Base-by-base conservation (phyloP, 2,797 vertebrate genomes). In the Oreochromis grahami region DNA sequence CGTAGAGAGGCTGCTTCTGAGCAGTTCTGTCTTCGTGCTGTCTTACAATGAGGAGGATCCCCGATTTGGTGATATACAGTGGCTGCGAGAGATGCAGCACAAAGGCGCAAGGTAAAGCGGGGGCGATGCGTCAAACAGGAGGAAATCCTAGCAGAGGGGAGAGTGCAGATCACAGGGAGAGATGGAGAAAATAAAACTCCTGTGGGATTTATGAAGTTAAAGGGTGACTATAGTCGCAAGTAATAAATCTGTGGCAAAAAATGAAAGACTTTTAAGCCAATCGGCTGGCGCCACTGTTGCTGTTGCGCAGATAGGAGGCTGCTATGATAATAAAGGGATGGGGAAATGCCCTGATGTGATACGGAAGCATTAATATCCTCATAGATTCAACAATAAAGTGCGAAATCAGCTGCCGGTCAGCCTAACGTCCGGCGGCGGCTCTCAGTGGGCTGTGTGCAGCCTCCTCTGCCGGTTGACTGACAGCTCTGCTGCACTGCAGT, bases 401-500 rank as follows among this genome's bases (percentile, higher is more conserved):
- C n/a, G 45, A 32, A 50, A 63, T 4, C 34, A 45, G 55, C 58
- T 24, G 60, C 15, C 72, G 8, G 38, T 80, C 77, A 76, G 77
- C 68, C 45, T 34, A 2, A 6, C 41, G 79, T 70, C 41, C 82
- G 70, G 70, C 48, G 34, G 68, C 24, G 41, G 68, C 41, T 72
- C 34, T 4, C 76, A 13, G 72, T 55, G 76, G 76, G 82, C 85
- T 80, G 80, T 14, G 68, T 24, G 83, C 79, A 86, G 84, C 87
- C 91, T 87, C 81, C 85, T 80, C 86, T 15, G 81, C 72, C 68
- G 53, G 79, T 74, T 94, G 92, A 93, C 92, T 92, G 94, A 93
- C 93, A 94, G 92, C 91, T 95, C 92, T 96, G 93, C 93, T 96
- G 96, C 96, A 96, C 93, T 96, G 96, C 96, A 92, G 96, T 96